Conservation (phyloP, 2,888 invertebrate genomes). For the Acanthacorydalis orientalis region DNA sequence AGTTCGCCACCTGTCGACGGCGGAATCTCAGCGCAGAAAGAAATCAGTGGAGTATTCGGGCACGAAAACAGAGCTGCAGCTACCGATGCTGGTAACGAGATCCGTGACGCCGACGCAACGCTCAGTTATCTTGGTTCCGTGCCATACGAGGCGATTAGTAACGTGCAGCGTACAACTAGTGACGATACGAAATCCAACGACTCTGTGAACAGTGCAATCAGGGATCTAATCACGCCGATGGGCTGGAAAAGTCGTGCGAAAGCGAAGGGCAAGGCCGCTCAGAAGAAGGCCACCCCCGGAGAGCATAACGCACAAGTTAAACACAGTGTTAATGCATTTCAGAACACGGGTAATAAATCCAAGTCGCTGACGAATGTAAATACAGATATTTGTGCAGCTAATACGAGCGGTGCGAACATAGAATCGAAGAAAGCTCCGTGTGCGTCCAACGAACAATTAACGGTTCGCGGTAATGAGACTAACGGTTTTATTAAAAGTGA, state of each 20-base stretch:
- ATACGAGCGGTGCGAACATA: no score
- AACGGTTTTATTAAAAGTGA: no score
- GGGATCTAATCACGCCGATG: constrained; percentile 2
- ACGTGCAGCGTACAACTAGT: background rate
- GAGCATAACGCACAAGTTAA: no score
- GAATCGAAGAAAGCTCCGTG: no score
- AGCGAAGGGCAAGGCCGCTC: background rate
- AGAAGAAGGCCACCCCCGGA: no score
- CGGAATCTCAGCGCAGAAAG: background rate
- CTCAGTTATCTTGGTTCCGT: background rate
- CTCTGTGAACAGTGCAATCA: background rate
- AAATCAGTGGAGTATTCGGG: background rate
- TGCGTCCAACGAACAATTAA: no score
- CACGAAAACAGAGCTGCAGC: no score
- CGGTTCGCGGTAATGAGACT: no score
- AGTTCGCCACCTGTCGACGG: background rate
- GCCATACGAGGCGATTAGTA: background rate
- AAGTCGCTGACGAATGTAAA: no score
- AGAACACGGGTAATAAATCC: no score
- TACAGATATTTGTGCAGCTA: background rate
- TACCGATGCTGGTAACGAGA: background rate
- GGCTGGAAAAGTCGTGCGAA: constrained; percentile 1
- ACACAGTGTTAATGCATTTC: no score
- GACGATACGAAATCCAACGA: background rate
- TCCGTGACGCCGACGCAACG: background rate